Conservation (phyloP, 1,140 invertebrate species). For the Alviniconcha marisindica region DNA sequence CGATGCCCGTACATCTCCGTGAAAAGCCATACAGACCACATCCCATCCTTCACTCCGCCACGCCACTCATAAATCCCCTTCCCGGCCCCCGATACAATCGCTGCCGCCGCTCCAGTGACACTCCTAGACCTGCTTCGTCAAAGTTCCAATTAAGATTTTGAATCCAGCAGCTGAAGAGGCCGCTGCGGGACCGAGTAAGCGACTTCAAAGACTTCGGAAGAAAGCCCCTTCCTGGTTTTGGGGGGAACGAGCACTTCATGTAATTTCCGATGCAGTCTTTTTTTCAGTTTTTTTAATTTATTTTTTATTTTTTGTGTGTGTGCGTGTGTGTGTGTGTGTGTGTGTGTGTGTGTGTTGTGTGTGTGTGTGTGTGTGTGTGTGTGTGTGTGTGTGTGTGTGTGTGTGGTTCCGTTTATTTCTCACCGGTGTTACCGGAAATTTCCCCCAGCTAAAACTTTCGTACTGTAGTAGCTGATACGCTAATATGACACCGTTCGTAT, state of each 20-base stretch:
- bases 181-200: not conserved
- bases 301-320: no score
- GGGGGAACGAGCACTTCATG: not conserved
- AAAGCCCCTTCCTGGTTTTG: not conserved
- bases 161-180: not conserved
- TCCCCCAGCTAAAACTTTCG: no score
- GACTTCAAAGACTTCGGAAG: slow-evolving; percentile 8
- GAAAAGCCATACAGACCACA: not conserved
- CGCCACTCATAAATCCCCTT: not conserved
- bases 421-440: not conserved
- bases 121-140: not conserved
- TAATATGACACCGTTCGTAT: no score
- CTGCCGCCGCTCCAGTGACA: not conserved
- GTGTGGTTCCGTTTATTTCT: no score
- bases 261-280: not conserved
- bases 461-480: no score
- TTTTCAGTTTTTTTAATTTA: no score
- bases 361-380: no score
- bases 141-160: slow-evolving; percentile 23
- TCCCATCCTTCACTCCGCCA: not conserved
- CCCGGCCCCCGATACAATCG: not conserved
- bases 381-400: no score
- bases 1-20: not conserved
- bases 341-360: no score
- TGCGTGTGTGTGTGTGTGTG: no score